phyloP scores from a whole-genome alignment of 2,113 vertebrate species.

The Albula goreensis region DNA sequence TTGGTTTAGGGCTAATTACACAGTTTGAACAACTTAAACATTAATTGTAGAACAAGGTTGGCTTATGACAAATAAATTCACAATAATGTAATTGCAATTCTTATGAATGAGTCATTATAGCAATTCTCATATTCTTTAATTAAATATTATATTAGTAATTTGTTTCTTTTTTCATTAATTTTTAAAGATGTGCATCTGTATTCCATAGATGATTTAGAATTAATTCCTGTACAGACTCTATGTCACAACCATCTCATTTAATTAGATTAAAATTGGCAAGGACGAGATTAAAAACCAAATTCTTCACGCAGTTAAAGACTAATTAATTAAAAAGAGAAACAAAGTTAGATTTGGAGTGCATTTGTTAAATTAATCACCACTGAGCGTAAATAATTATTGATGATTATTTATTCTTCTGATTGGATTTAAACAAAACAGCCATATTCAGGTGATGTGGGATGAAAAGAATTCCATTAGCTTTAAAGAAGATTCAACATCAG shows the following conservation, averaged over 20 bases:
- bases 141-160: slow-evolving; percentile 1
- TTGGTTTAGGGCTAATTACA: no score
- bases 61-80: neutral
- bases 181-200: neutral
- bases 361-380: neutral
- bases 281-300: neutral
- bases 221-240: neutral
- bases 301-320: neutral
- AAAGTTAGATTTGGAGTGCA: neutral
- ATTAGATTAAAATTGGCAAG: slow-evolving; percentile 3
- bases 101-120: neutral
- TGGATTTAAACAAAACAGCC: neutral
- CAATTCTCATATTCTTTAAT: neutral
- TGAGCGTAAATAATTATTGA: neutral
- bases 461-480: no score
- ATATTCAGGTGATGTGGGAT: no score
- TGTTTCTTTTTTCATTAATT: neutral
- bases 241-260: neutral
- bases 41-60: no score
- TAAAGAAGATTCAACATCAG: no score
- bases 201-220: neutral
- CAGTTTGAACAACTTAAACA: no score
- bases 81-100: neutral
- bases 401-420: neutral
- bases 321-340: neutral